Percentiles rank a stretch among this genome's conserved stretches.
These are phyloP conservation scores for Pseudochirops cupreus DNA, from an alignment of 2,797 vertebrate genomes.

Conservation along the genomic window DNA sequence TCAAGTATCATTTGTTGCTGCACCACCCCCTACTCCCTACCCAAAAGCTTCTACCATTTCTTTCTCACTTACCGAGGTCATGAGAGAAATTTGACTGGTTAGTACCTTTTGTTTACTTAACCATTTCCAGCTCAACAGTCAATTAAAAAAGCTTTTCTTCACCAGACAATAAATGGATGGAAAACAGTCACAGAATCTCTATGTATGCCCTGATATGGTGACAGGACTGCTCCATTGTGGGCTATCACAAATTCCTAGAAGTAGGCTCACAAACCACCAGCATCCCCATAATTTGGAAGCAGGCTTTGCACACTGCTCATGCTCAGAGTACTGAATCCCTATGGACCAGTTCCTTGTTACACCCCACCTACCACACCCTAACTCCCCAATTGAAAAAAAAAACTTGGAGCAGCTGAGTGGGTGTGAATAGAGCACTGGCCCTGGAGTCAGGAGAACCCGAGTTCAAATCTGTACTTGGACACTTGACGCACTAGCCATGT, in stretches of 20 bases:
- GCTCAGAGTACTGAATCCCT: background rate
- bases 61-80: background rate
- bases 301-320: background rate
- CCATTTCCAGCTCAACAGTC: background rate
- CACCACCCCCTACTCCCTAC: background rate
- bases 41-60: background rate
- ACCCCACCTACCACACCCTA: background rate
- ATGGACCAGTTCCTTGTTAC: background rate
- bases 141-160: background rate
- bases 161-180: background rate
- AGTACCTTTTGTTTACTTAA: background rate
- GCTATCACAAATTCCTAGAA: background rate
- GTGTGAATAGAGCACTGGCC: too few species aligned
- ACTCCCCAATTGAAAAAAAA: background rate
- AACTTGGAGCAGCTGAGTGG: too few species aligned
- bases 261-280: background rate
- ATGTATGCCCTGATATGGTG: background rate
- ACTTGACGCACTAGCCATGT: too few species aligned
- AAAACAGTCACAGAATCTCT: background rate
- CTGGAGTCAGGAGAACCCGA: too few species aligned
- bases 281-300: background rate
- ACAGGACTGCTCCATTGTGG: background rate
- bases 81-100: background rate
- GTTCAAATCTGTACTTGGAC: too few species aligned
- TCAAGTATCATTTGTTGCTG: background rate